Evolutionary conservation across 2,888 invertebrate genomes (phyloP), one percentile per base, ranked within the genome.

Genomic region (Lordiphosa fenestrarum): DNA sequence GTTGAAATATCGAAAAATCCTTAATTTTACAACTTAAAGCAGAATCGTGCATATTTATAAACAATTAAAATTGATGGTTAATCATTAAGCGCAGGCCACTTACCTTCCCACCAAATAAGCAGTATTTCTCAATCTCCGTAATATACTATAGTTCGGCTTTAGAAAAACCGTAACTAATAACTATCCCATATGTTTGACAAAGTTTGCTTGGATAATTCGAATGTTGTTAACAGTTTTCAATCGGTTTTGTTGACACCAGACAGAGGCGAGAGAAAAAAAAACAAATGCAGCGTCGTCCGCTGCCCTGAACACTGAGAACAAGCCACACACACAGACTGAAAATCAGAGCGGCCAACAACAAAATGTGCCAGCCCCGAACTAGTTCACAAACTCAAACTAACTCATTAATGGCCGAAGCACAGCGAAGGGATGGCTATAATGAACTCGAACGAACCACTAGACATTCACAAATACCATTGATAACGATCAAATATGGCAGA

Each of bases 221-320:
- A 62, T 7, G 3, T 21, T 54, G 60, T 35, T 47, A 58, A 63
- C 59, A 33, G 55, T 51, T 59, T 60, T 61, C 41, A 13, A 21
- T 41, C 30, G 37, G 54, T 71, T 77, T 82, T 83, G 80, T 78
- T 30, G 30, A 10, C 10, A 30, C 30, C 30, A 30, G 30, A 30
- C 30, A 3, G 30, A 9, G 25, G 7, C 6, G 25, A 30, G 10
- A 10, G 7, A 83, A 2, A 60, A 57, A 39, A 38, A 42, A n/a
- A 12, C 12, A 23, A 6, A 25, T 25, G n/a, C 37, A 10, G 51
- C 51, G 15, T 38, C 44, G 44, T 40, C 39, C 62, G 44, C 39
- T 51, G 63, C 51, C 62, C 25, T 39, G 21, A 21, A 53, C 54
- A 38, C 12, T 60, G 59, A 64, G 71, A 69, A 58, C 30, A 9